phyloP scores from a whole-genome alignment of 1,140 invertebrate species.

The Hypsibius dujardini region DNA sequence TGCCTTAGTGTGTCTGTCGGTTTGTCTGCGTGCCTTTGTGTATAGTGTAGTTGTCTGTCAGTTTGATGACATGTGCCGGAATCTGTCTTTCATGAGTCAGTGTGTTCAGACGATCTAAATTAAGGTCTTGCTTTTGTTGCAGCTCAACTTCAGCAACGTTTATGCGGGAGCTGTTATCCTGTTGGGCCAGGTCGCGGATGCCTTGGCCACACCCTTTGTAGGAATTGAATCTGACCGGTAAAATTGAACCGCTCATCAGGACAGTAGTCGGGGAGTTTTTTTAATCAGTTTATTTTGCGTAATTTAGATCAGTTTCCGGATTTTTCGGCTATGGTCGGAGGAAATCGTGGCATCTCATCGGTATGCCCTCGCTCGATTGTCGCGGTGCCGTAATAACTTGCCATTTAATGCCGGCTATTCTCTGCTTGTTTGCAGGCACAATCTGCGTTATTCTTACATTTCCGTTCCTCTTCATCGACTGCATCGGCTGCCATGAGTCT shows the following conservation, averaged over 20 bases:
- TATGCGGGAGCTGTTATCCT: constrained; percentile 60
- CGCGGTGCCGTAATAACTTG: no score
- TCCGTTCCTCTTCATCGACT: constrained; percentile 72
- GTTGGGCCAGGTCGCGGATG: constrained; percentile 74
- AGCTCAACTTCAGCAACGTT: constrained; percentile 45
- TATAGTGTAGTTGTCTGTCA: no score
- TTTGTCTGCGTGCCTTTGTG: no score
- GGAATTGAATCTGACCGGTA: constrained; percentile 66
- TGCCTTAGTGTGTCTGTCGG: no score
- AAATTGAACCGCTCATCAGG: no score
- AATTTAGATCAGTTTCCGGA: constrained; percentile 27
- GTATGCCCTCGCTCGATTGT: no score
- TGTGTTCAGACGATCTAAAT: no score
- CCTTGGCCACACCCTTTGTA: constrained; percentile 66
- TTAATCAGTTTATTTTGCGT: no score
- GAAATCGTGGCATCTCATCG: constrained; percentile 27
- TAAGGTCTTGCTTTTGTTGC: constrained; percentile 22
- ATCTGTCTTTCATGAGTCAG: no score
- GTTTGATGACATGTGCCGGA: no score
- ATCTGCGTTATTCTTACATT: constrained; percentile 59
- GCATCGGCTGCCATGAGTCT: constrained; percentile 47
- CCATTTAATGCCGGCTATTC: no score
- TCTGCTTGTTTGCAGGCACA: constrained; percentile 44
- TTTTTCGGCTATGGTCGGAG: constrained; percentile 29
- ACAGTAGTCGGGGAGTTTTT: no score